phyloP scores from a whole-genome alignment of 2,888 invertebrate species.

The Nomada lathburiana region DNA sequence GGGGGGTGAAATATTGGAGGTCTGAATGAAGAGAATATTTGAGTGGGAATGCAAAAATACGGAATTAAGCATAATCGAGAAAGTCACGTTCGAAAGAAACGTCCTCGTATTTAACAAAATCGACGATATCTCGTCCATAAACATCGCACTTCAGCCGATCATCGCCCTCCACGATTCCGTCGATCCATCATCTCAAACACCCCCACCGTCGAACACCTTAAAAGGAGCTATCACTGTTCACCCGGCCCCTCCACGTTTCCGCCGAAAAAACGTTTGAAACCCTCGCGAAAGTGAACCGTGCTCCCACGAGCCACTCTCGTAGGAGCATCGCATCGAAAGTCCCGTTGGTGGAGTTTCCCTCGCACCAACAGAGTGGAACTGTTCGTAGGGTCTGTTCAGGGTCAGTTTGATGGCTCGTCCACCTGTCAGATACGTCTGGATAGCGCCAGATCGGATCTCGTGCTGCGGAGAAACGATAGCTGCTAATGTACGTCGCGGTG shows the following conservation, averaged over 20 bases:
- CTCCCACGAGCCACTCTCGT: not conserved
- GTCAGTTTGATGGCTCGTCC: conserved; percentile 69
- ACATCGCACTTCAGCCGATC: not conserved
- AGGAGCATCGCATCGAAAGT: conserved; percentile 17
- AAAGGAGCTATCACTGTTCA: not conserved
- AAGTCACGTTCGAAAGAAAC: no score
- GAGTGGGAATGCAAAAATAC: no score
- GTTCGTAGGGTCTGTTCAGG: conserved; percentile 37
- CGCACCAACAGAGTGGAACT: conserved; percentile 8
- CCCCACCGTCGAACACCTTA: not conserved
- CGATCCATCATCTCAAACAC: not conserved
- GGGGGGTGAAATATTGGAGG: no score
- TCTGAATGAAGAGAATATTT: no score
- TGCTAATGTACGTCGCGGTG: conserved; percentile 72
- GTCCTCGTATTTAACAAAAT: no score
- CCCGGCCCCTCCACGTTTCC: not conserved
- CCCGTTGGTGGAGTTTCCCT: conserved; percentile 25
- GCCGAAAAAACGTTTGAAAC: not conserved
- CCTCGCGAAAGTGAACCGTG: not conserved
- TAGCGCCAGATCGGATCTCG: conserved; percentile 71
- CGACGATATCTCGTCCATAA: no score
- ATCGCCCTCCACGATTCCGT: not conserved
- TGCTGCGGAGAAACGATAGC: conserved; percentile 67
- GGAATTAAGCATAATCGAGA: no score
- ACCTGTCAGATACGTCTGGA: conserved; percentile 76